Evolutionary conservation across 2,888 invertebrate genomes (phyloP).

Genomic region (Junonia oenone): DNA sequence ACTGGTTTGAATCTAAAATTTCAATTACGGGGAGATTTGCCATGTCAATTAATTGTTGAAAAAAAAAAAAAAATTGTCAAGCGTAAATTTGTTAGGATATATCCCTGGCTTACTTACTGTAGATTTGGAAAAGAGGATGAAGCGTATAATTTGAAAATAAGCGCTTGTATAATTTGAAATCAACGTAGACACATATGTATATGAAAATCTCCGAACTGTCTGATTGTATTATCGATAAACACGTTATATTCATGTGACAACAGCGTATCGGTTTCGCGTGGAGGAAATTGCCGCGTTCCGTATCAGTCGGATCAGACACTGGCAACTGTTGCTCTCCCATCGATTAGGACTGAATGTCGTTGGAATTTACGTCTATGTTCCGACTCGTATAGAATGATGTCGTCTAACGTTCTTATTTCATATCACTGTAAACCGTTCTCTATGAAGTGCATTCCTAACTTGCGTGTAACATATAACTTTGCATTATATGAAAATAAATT

Average conservation of each 20-base stretch:
- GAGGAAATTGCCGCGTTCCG: constrained; percentile 28
- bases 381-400: background rate
- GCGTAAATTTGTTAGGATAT: too few species aligned
- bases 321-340: constrained; percentile 26
- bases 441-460: background rate
- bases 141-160: too few species aligned
- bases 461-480: background rate
- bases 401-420: background rate
- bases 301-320: constrained; percentile 25
- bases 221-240: background rate
- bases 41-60: too few species aligned
- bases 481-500: too few species aligned
- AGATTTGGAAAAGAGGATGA: too few species aligned
- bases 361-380: constrained; percentile 6
- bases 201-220: background rate
- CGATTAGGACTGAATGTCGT: constrained; percentile 17
- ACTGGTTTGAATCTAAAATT: too few species aligned
- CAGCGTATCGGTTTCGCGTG: constrained; percentile 25
- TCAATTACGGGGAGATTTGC: too few species aligned
- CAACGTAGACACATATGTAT: too few species aligned
- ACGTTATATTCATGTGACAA: constrained; percentile 9
- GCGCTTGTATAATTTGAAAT: too few species aligned
- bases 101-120: too few species aligned
- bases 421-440: background rate
- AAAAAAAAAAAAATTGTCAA: too few species aligned